Evolutionary conservation across 1,140 invertebrate species (phyloP), one percentile per base, ranked within the genome.

Genomic region (Littorina saxatilis): DNA sequence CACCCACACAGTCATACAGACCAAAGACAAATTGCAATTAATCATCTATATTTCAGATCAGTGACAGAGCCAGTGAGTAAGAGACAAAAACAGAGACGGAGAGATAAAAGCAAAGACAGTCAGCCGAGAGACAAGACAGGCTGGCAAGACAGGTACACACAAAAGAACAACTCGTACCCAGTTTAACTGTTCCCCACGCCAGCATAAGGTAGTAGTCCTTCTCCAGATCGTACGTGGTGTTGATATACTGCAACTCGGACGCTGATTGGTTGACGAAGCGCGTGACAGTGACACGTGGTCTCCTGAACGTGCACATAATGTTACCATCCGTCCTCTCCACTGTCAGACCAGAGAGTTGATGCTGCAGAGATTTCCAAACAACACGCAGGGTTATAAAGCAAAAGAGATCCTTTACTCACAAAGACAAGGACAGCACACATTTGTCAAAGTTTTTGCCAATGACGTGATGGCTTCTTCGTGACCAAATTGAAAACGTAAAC

Each of bases 121-220:
- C 4, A 58, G n/a, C n/a, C 27, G 20, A 58, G 20, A 20, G 27
- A 23, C 4, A 58, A 3, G 20, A 9, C 5, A 20, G 27, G 5
- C 4, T 23, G 20, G 20, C 4, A 4, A n/a, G 5, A 63, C 61
- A 66, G 27, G 35, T 32, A 66, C 61, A 66, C 61, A 66, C 61
- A 66, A 27, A 66, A 27, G 35, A 27, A 66, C 61, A 66, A 58
- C 23, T 35, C 61, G 40, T 50, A 80, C 61, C 84, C 27, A 52
- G 4, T 70, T 75, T 81, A 15, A 80, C 73, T n/a, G 39, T 66
- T 20, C 82, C 78, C 82, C 82, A 85, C 7, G 76, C 84, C 55
- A 78, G 40, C 72, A 78, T 79, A 13, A 82, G 47, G 63, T 80
- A 84, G 32, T 50, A 83, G n/a, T 77, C 74, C 29, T 47, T 70